phyloP scores from a whole-genome alignment of 2,888 invertebrate genomes.

The Auanema sp. region DNA sequence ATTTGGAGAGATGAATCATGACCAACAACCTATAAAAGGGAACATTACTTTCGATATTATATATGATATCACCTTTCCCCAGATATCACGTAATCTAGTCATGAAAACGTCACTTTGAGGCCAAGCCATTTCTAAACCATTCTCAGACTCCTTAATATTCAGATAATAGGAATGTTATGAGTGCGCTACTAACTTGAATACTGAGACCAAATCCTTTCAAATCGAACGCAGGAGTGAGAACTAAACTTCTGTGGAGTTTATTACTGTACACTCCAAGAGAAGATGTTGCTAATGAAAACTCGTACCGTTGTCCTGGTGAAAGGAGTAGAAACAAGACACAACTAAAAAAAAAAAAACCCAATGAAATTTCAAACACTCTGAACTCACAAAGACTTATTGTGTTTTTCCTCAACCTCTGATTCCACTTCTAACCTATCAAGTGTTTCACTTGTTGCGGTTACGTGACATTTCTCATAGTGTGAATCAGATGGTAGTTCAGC shows the following conservation, averaged over 20 bases:
- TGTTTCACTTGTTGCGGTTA: constrained; percentile 48
- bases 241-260: constrained; percentile 53
- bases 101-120: constrained; percentile 56
- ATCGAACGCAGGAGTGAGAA: constrained; percentile 60
- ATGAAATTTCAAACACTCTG: constrained; percentile 9
- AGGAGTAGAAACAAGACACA: constrained; percentile 42
- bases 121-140: constrained; percentile 56
- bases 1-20: constrained; percentile 52
- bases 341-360: constrained; percentile 19
- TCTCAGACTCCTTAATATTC: constrained; percentile 41
- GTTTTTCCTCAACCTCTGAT: constrained; percentile 31
- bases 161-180: neutral
- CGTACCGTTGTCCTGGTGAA: constrained; percentile 46
- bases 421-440: constrained; percentile 39
- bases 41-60: neutral
- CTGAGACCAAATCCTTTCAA: constrained; percentile 57
- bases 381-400: constrained; percentile 1
- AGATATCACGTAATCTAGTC: constrained; percentile 49
- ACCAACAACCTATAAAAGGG: constrained; percentile 45
- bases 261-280: constrained; percentile 40
- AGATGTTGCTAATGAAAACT: constrained; percentile 34
- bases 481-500: constrained; percentile 39
- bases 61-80: constrained; percentile 45
- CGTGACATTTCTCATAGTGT: constrained; percentile 45
- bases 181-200: constrained; percentile 24